Base-by-base conservation (phyloP, 2,113 vertebrate genomes). In the Cyprinodon tularosa region DNA sequence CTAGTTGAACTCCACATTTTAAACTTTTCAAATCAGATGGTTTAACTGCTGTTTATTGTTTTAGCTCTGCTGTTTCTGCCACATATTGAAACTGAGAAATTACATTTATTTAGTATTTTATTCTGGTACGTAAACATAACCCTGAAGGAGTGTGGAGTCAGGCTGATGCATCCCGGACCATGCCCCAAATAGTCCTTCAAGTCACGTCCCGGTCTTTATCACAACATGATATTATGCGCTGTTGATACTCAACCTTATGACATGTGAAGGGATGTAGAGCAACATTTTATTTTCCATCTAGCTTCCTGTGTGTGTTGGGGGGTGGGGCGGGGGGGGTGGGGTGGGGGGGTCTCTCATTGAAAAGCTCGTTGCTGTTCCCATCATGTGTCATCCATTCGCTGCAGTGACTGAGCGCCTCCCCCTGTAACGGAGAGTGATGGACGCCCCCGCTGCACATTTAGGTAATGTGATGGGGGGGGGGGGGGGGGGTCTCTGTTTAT, bases 401-500 rank as follows among this genome's bases (percentile, higher is more conserved):
- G 11, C n/a, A 15, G 69, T 66, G 44, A 67, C 76, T 61, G 63
- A 72, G 76, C 57, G n/a, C 63, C 57, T 14, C 57, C 22, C 22
- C 45, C 65, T 9, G 87, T 92, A 90, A 94, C 92, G 91, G 89
- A 93, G 90, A 93, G 90, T 91, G 90, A 90, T 71, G 66, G 71
- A 89, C 80, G 60, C 86, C 73, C 89, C 83, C 59, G 39, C 77
- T 73, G 73, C 77, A 79, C 77, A 63, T 79, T 45, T 68, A 47
- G 77, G 70, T 73, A 68, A 73, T 79, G 61, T 63, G 47, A 72
- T 38, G 65, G 29, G 64, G 71, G 60, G 0, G 37, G 47, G 66
- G 22, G 65, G 29, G 64, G 71, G 60, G 0, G 37, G 76, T 94
- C 93, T 95, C 94, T 96, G 95, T 96, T 97, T 96, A 96, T 93